Evolutionary conservation across 2,797 vertebrate species (phyloP), one percentile per base, ranked within the genome.

Genomic region (Distichodus sexfasciatus): DNA sequence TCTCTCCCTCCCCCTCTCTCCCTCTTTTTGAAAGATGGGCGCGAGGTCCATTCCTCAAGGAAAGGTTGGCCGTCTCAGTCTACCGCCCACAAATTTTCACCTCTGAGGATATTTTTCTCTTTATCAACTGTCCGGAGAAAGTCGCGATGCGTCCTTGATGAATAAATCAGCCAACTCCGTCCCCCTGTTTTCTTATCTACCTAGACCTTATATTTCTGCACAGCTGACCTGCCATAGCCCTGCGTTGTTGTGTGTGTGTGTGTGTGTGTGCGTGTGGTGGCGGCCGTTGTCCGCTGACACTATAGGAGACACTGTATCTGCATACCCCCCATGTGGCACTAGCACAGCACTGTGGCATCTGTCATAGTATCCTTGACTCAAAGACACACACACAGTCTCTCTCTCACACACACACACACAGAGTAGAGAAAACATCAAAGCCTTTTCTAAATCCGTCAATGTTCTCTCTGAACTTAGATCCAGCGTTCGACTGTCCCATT

Each of bases 111-210:
- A 89, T 90, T 86, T 88, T 85, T 89, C 86, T 89, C 90, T 92
- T 90, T 90, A 89, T 91, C 89, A 88, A 86, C 81, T 89, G 89
- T 91, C 89, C 86, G 46, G 82, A 76, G 78, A 53, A 86, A 88
- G 85, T 87, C 79, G 66, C 55, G 44, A 61, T 69, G 71, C 38
- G 83, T 86, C 79, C 82, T 77, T 28, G 70, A 73, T 35, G 82
- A 85, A 91, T 92, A 91, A 90, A 90, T 91, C 88, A 89, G 75
- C 47, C 5, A 11, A 24, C 55, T 76, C 71, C 54, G 59, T n/a
- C 35, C n/a, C 35, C 63, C 41, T 55, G 65, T 70, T 65, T 57
- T 55, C 72, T 80, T 77, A 80, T 80, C 78, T 67, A 17, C 47
- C 21, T 47, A 31, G 10, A 41, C 40, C 74, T 76, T 62, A 54